These are phyloP conservation scores for Morpho helenor DNA, from an alignment of 2,888 invertebrate species.

Conservation along the genomic window DNA sequence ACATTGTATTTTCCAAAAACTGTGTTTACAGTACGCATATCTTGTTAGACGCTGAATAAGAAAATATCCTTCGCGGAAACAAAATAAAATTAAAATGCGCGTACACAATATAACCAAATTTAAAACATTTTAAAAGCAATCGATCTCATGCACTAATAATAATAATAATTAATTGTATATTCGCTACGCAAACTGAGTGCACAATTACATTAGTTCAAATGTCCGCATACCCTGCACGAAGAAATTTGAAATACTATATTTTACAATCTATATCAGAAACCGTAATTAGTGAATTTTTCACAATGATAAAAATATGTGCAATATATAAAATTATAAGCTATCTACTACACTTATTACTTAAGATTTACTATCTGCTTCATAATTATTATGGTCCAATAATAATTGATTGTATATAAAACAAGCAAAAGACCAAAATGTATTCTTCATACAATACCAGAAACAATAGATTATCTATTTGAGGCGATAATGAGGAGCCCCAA, in stretches of 20 bases:
- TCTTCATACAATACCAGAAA: not conserved
- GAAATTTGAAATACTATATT: conserved; percentile 60
- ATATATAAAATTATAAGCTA: conserved; percentile 29
- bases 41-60: no score
- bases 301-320: conserved; percentile 25
- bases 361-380: not conserved
- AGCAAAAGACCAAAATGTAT: conserved; percentile 7
- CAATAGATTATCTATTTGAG: not conserved
- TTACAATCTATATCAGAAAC: conserved; percentile 46
- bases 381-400: conserved; percentile 8
- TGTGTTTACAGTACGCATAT: no score
- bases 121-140: conserved; percentile 6
- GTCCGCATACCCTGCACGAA: conserved; percentile 68
- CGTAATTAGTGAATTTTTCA: conserved; percentile 42
- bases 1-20: no score
- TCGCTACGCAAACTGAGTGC: conserved; percentile 35
- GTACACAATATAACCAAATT: conserved; percentile 9
- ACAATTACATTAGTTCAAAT: conserved; percentile 23
- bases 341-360: conserved; percentile 22
- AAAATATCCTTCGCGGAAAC: not conserved
- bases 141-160: conserved; percentile 6
- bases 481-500: not conserved
- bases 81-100: conserved; percentile 13
- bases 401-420: not conserved
- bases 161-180: conserved; percentile 39